phyloP scores from a whole-genome alignment of 2,888 invertebrate genomes.

The Oscheius sp. region DNA sequence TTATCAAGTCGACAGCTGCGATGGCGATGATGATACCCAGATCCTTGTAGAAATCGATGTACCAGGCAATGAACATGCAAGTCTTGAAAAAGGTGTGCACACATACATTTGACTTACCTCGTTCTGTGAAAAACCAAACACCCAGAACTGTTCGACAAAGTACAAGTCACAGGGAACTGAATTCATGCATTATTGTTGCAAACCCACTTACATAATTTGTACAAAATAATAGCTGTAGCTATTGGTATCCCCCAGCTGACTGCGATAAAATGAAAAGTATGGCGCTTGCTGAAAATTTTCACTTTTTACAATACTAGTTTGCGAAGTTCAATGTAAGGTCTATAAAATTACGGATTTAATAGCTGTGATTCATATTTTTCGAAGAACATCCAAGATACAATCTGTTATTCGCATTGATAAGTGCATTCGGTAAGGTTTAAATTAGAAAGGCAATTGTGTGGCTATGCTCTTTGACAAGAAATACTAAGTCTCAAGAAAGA shows the following conservation, averaged over 20 bases:
- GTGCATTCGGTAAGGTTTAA: no score
- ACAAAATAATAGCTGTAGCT: not conserved
- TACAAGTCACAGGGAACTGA: slow-evolving; percentile 20
- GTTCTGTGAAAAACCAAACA: slow-evolving; percentile 6
- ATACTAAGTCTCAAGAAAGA: no score
- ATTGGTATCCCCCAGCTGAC: not conserved
- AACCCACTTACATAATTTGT: not conserved
- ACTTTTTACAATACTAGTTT: not conserved
- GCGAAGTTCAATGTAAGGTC: not conserved
- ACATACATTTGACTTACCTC: slow-evolving; percentile 16
- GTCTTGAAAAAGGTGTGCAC: slow-evolving; percentile 17
- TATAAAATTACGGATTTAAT: no score
- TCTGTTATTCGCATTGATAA: not conserved
- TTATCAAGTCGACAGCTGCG: slow-evolving; percentile 29
- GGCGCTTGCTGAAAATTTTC: not conserved
- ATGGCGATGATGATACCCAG: slow-evolving; percentile 20
- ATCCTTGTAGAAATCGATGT: slow-evolving; percentile 37
- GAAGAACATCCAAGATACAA: no score
- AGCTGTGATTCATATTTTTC: no score
- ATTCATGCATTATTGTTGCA: not conserved
- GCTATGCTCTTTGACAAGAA: no score
- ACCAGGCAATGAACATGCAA: slow-evolving; percentile 35
- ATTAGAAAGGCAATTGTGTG: not conserved
- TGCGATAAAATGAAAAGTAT: not conserved
- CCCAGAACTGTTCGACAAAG: not conserved